Evolutionary conservation across 2,888 invertebrate species (phyloP).

Genomic region (Myopa testacea): DNA sequence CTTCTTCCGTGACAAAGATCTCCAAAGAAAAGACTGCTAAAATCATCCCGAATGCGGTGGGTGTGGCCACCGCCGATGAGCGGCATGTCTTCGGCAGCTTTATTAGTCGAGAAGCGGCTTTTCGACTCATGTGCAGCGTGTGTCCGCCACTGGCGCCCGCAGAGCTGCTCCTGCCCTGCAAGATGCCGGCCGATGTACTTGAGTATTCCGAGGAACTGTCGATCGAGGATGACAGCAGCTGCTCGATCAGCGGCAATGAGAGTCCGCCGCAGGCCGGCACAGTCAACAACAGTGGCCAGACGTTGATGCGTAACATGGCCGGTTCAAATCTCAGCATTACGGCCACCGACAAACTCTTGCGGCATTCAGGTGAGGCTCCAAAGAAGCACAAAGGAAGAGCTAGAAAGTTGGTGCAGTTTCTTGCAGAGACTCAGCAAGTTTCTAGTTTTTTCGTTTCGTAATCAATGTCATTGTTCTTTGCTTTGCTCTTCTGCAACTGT

Average conservation of each 20-base stretch:
- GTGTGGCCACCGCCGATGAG: slow-evolving; percentile 81
- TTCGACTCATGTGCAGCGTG: slow-evolving; percentile 86
- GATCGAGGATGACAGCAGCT: slow-evolving; percentile 71
- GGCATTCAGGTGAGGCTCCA: slow-evolving; percentile 1
- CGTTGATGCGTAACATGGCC: slow-evolving; percentile 51
- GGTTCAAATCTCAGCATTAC: slow-evolving; percentile 47
- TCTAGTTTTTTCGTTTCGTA: too few relatives aligned
- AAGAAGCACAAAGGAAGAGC: not conserved
- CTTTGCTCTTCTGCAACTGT: too few relatives aligned
- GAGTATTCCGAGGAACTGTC: slow-evolving; percentile 65
- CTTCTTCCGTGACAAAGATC: slow-evolving; percentile 85
- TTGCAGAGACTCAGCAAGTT: too few relatives aligned
- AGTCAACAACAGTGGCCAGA: slow-evolving; percentile 52
- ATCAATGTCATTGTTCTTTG: too few relatives aligned
- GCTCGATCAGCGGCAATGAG: slow-evolving; percentile 71
- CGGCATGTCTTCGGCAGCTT: slow-evolving; percentile 92
- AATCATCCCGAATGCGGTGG: slow-evolving; percentile 95
- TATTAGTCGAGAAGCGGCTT: slow-evolving; percentile 88
- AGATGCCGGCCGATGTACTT: slow-evolving; percentile 57
- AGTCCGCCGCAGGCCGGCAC: slow-evolving; percentile 58
- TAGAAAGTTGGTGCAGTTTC: too few relatives aligned
- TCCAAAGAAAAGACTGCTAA: slow-evolving; percentile 94
- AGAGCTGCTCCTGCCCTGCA: slow-evolving; percentile 57
- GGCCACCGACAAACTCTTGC: not conserved
- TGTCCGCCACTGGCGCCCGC: slow-evolving; percentile 74